These are phyloP conservation scores for Formica selysi DNA, from an alignment of 1,140 invertebrate genomes.

Conservation along the genomic window DNA sequence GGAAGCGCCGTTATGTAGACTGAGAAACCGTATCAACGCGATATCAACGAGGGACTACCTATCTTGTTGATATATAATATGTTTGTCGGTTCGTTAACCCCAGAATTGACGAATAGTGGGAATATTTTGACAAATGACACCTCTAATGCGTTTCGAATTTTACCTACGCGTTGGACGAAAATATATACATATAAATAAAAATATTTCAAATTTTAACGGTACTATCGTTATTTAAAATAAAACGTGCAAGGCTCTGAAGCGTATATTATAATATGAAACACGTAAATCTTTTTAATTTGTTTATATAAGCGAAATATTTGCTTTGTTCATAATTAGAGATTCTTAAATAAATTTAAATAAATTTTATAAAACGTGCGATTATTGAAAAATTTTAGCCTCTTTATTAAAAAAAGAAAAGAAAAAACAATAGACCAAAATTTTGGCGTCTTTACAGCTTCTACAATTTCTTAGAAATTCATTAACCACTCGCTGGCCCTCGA, in stretches of 20 bases:
- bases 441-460: too few species aligned
- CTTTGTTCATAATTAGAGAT: too few species aligned
- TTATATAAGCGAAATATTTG: too few species aligned
- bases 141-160: neutral
- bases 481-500: neutral
- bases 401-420: too few species aligned
- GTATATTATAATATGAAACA: neutral
- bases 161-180: neutral
- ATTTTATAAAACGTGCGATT: too few species aligned
- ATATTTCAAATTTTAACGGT: neutral
- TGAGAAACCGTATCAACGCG: slow-evolving; percentile 49
- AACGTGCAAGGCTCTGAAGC: neutral
- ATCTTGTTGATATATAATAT: slow-evolving; percentile 13
- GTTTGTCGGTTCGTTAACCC: slow-evolving; percentile 51
- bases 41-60: slow-evolving; percentile 4
- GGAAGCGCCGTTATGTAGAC: slow-evolving; percentile 18
- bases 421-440: too few species aligned
- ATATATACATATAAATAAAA: neutral
- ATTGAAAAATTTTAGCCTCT: too few species aligned
- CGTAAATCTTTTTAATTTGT: too few species aligned
- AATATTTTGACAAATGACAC: neutral
- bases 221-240: neutral
- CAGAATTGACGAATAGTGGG: neutral
- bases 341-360: too few species aligned
- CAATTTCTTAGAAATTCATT: neutral